Percentiles rank a stretch among this genome's conserved stretches.
Conservation (phyloP, 2,113 vertebrate species). For the Malaclemys terrapin region DNA sequence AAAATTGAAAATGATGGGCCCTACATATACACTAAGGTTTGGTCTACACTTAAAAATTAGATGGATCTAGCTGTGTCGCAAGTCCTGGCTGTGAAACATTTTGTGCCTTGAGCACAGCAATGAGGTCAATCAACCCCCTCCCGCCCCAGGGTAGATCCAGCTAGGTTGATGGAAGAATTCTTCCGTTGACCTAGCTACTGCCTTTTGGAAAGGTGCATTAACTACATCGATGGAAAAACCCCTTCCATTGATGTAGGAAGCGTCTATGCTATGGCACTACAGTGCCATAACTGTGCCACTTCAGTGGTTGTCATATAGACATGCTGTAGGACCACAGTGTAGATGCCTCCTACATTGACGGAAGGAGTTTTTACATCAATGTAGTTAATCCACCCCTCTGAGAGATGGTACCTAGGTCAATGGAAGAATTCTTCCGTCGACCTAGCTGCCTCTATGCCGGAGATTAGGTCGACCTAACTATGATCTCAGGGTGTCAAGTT, state of each 20-base stretch:
- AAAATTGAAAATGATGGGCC: too few species aligned
- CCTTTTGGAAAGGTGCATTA: too few species aligned
- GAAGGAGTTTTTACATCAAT: background rate
- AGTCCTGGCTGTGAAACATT: background rate
- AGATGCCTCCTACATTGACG: background rate
- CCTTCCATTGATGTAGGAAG: too few species aligned
- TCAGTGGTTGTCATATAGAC: too few species aligned
- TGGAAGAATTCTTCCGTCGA: background rate
- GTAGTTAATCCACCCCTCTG: background rate
- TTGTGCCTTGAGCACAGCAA: background rate
- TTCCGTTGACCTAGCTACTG: background rate
- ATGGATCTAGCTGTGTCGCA: background rate
- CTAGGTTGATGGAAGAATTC: background rate
- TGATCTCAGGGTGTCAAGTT: background rate
- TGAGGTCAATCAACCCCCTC: background rate
- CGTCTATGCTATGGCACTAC: too few species aligned
- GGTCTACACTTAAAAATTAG: background rate
- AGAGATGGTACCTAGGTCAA: background rate
- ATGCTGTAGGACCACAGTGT: background rate
- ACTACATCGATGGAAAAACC: too few species aligned
- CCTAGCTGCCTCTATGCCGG: background rate
- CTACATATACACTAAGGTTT: background rate
- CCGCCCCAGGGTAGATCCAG: too few species aligned
- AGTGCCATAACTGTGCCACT: too few species aligned
- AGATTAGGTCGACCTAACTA: background rate